Base-by-base conservation (phyloP, 1,140 invertebrate species). In the silkworm (Bombyx mori) region DNA sequence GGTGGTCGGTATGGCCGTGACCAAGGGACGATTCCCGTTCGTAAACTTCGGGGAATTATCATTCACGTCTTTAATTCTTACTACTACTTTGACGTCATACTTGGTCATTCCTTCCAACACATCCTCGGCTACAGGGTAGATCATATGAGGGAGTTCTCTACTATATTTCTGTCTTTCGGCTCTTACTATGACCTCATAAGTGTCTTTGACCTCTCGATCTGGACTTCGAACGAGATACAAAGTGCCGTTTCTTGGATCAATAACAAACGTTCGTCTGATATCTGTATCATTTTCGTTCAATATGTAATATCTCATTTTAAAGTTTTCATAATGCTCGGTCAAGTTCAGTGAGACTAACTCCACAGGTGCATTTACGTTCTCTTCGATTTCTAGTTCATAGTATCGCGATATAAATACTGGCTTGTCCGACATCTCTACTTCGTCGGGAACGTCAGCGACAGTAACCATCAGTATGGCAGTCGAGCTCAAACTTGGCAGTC, bases 1-100 rank as follows among this genome's bases (percentile, higher is more conserved):
- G 53, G 92, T 92, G 0, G 93, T 91, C 1, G 94, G 93, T 59
- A 96, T 91, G 9, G 94, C 94, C 0, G 94, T 93, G 0, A 96
- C 90, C 48, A 95, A 91, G 0, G 94, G 94, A 54, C 92, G 84
- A 8, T 93, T 93, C 42, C 90, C 91, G 44, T 89, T 89, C 4
- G 89, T 89, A 78, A 96, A 96, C 64, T 90, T 90, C 0, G 95
- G 95, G 3, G 92, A 81, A 75, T 96, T 96, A 71, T 96, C 94
- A 71, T 96, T 96, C 5, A 93, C 90, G 80, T 96, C 95, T 44
- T 91, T 90, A 47, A 96, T 91, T 67, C 91, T 90, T 5, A 96
- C 90, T 1, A 95, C 88, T 1, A 94, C 88, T 73, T 92, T 92
- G 0, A 93, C 90, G 65, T 75, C 90, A 66, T 66, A 90, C 73